Evolutionary conservation across 2,113 vertebrate species (phyloP), one percentile per base, ranked within the genome.

Genomic region (Myotis davidii): DNA sequence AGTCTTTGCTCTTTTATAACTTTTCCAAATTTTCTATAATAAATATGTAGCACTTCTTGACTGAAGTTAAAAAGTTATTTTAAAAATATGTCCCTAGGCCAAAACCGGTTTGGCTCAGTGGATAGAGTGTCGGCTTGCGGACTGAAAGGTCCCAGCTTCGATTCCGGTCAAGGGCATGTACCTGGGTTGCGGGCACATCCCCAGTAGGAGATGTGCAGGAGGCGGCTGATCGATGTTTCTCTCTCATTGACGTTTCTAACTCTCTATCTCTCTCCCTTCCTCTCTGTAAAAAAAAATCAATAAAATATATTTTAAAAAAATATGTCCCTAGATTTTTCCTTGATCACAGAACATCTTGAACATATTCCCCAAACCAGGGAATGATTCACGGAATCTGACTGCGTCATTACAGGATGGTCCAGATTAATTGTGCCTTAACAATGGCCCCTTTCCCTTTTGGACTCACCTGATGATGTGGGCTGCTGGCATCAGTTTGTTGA

Each of bases 381-480:
- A 64, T 54, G 39, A 39, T 56, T 89, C 56, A 1, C 17, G 3
- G 34, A 56, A 52, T 32, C 21, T 67, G 20, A 29, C 7, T 32
- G 27, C 0, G 23, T 12, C 23, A 67, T 18, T 39, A 34, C 27
- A 34, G 27, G 69, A 9, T 16, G 16, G 6, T 34, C 25, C 18
- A 8, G 25, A 18, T 29, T 25, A 45, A 4, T 8, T 76, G 50
- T 9, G 27, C 6, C 3, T 64, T 54, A 16, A 7, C 17, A 25
- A 9, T 0, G 27, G 13, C 14, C 59, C 39, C 45, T 59, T 50
- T 39, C 39, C 17, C 5, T 59, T 39, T 11, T 1, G 14, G 67
- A 90, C 92, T 96, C 64, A 97, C 94, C 96, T 93, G 97, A 9
- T 59, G 52, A 59, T 9, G 9, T 11, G 9, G 18, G 59, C 20